Evolutionary conservation across 2,888 invertebrate species (phyloP).

Genomic region (Trichacis sp.): DNA sequence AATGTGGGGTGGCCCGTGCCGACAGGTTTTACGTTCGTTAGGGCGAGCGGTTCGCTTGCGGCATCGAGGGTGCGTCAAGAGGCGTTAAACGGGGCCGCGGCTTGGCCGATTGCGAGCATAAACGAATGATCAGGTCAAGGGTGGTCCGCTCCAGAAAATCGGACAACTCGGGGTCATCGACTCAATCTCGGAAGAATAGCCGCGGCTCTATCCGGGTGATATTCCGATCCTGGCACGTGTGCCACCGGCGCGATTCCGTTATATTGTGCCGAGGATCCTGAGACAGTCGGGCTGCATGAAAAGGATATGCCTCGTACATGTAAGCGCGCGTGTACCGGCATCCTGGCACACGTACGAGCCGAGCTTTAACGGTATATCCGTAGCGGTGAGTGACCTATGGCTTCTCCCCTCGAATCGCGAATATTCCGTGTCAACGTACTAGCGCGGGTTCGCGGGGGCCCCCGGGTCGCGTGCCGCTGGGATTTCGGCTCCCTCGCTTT

Average conservation of each 20-base stretch:
- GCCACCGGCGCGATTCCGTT: conserved; percentile 38
- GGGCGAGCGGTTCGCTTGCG: too few species aligned
- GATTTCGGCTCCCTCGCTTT: too few species aligned
- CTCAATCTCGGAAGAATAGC: background rate
- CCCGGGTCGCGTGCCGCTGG: too few species aligned
- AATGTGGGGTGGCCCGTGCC: too few species aligned
- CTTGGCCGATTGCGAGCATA: too few species aligned
- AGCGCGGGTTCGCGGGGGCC: too few species aligned
- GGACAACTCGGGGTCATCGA: conserved; percentile 7
- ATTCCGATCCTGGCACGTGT: conserved; percentile 33
- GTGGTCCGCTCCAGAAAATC: too few species aligned
- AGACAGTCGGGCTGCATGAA: conserved; percentile 19
- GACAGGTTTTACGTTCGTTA: too few species aligned
- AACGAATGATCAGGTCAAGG: too few species aligned
- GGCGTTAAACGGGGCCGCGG: too few species aligned
- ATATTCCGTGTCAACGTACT: conserved; percentile 45
- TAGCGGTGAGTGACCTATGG: conserved; percentile 48
- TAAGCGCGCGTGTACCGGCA: conserved; percentile 29
- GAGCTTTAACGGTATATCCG: conserved; percentile 31
- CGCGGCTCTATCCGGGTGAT: conserved; percentile 13
- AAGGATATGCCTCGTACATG: conserved; percentile 28
- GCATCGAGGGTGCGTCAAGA: too few species aligned
- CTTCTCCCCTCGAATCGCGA: conserved; percentile 32
- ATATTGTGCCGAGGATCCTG: conserved; percentile 32
- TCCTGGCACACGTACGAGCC: conserved; percentile 33